phyloP scores from a whole-genome alignment of 1,140 invertebrate species.

The Arion vulgaris region DNA sequence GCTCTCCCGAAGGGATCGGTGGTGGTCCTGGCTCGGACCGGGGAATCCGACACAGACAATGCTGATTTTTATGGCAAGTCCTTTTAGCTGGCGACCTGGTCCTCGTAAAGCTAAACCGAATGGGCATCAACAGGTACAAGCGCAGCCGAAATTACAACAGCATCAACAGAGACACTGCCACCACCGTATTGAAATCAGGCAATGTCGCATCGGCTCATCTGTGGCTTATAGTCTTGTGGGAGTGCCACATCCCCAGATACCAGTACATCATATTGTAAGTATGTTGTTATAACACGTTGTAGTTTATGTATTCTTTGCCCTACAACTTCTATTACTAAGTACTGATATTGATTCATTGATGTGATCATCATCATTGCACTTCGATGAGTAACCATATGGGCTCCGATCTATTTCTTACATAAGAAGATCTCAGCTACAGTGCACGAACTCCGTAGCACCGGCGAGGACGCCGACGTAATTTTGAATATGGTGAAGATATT shows the following conservation, averaged over 20 bases:
- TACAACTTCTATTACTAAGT: too few species aligned
- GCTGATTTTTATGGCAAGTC: slow-evolving; percentile 36
- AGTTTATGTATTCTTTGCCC: too few species aligned
- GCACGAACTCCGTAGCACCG: too few species aligned
- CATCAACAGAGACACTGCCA: background rate
- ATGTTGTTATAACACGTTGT: background rate
- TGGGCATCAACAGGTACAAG: background rate
- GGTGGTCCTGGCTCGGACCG: background rate
- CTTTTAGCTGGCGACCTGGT: slow-evolving; percentile 10
- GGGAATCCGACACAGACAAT: background rate
- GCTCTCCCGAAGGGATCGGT: background rate
- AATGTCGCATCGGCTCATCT: slow-evolving; percentile 56
- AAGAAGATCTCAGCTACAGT: too few species aligned
- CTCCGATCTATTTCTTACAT: too few species aligned
- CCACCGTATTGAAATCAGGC: slow-evolving; percentile 47
- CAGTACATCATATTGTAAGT: background rate
- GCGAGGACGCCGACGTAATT: too few species aligned
- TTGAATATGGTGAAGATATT: too few species aligned
- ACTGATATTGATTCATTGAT: too few species aligned
- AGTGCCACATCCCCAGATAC: slow-evolving; percentile 23
- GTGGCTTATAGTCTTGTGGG: slow-evolving; percentile 60
- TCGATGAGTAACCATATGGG: too few species aligned
- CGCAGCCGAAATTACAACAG: background rate
- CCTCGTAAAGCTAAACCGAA: background rate
- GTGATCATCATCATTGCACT: too few species aligned